Evolutionary conservation across 2,888 invertebrate genomes (phyloP), one percentile per base, ranked within the genome.

Genomic region (Leptopterna dolabrata): DNA sequence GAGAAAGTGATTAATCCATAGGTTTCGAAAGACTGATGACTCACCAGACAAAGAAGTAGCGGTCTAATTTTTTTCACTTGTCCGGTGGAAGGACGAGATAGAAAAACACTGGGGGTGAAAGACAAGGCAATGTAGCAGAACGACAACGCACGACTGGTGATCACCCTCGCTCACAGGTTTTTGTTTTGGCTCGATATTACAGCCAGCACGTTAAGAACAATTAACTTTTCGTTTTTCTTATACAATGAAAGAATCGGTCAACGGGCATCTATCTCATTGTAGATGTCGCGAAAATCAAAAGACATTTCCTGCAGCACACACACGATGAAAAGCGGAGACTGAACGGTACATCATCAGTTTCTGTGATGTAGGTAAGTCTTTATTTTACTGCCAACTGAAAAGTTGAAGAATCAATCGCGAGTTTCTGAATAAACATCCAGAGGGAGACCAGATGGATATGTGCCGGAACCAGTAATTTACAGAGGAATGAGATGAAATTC

Each of bases 141-240:
- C 78, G 78, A 78, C 78, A 78, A 78, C 45, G 78, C 78, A 78
- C 78, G 78, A 78, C 78, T 45, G 45, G 78, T 24, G 63, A 63
- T 63, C 63, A 24, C 63, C 63, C 63, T 63, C 63, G 0, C 63
- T n/a, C 51, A n/a, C n/a, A 63, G 63, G 63, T 24, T 63, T 63
- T 63, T 63, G 63, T 63, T 63, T 63, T 24, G 63, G 24, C 63
- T 27, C 63, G 19, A 11, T 19, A 63, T 63, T 27, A 63, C 11
- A 63, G 63, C 24, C 11, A 9, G 24, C 11, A 9, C 63, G 63
- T 63, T 19, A 24, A 24, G 63, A 63, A 63, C 63, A 24, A 63
- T 63, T 24, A 63, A 63, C 55, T 55, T 55, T 55, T 55, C 19
- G n/a, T 19, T 19, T 55, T 7, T 7, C 19, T 1, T 19, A 55